Evolutionary conservation across 1,140 invertebrate genomes (phyloP), one percentile per base, ranked within the genome.

Genomic region (Drosophila quadrilineata): DNA sequence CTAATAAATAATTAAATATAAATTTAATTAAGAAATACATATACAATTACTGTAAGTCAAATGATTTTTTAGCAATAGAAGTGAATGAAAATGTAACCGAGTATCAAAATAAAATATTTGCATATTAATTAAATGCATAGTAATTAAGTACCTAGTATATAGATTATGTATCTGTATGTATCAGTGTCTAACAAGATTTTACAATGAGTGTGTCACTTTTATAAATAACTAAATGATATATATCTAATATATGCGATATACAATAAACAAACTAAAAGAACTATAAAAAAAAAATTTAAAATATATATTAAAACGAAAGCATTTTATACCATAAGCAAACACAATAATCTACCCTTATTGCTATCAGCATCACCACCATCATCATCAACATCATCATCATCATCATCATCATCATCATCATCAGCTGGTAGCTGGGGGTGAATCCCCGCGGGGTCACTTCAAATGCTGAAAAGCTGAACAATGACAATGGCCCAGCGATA

Each of bases 181-280:
- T 69, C 62, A 85, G 74, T 84, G 79, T 85, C 79, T 85, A 79
- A 84, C 77, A 85, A 85, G 74, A 84, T 84, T 84, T 84, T 84
- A 84, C 74, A 71, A 79, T 84, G 79, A 74, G 74, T 75, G 79
- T 84, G 79, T 84, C 79, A 85, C 79, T 85, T 84, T 84, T 84
- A 79, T n/a, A n/a, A n/a, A n/a, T n/a, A n/a, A n/a, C n/a, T n/a
- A n/a, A n/a, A n/a, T n/a, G n/a, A n/a, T n/a, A n/a, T 85, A 82
- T 59, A 77, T 68, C 65, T 75, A 50, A 84, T 85, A 84, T 85
- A 50, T 56, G 46, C 52, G 45, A 53, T 68, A 56, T 54, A 77
- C 73, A 79, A 77, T 74, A 79, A 70, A 67, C 50, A 73, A 66
- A 71, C 59, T 50, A 69, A 62, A 52, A 60, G 64, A 54, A n/a